These are phyloP conservation scores for Heteractis magnifica DNA, from an alignment of 92 coral and sea anemone genomes.

Conservation along the genomic window DNA sequence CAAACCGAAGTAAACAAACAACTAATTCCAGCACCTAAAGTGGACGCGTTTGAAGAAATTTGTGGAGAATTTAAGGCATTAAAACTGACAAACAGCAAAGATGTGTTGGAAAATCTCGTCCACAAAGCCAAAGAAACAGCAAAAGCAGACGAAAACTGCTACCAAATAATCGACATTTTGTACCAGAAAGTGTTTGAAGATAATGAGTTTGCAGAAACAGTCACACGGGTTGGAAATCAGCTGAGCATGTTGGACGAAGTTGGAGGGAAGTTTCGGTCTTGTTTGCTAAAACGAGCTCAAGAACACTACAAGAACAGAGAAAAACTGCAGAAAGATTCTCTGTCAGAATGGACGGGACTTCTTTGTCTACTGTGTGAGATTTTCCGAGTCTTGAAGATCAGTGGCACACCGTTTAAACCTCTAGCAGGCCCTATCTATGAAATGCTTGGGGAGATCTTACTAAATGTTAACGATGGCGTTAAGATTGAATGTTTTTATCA, in stretches of 20 bases:
- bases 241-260: slow-evolving; percentile 52
- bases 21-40: slow-evolving; percentile 26
- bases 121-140: slow-evolving; percentile 41
- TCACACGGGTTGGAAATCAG: slow-evolving; percentile 51
- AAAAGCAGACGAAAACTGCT: slow-evolving; percentile 49
- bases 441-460: slow-evolving; percentile 65
- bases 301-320: slow-evolving; percentile 82
- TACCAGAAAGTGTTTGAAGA: slow-evolving; percentile 56
- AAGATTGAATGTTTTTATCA: slow-evolving; percentile 73
- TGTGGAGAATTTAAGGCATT: slow-evolving; percentile 37
- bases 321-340: slow-evolving; percentile 40
- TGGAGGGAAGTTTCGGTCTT: slow-evolving; percentile 66
- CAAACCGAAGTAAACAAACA: slow-evolving; percentile 12
- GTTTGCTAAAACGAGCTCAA: slow-evolving; percentile 69
- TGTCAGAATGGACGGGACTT: slow-evolving; percentile 69
- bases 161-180: slow-evolving; percentile 57
- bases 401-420: slow-evolving; percentile 68
- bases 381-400: slow-evolving; percentile 62
- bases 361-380: slow-evolving; percentile 71
- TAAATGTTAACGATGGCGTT: slow-evolving; percentile 18
- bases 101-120: slow-evolving; percentile 23
- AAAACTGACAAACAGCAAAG: slow-evolving; percentile 35
- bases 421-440: slow-evolving; percentile 67
- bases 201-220: slow-evolving; percentile 57
- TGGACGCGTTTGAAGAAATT: slow-evolving; percentile 31